Percentiles rank a stretch among this genome's conserved stretches.
Evolutionary conservation across 2,888 invertebrate species (phyloP).

Genomic region (Orthonevra nobilis): DNA sequence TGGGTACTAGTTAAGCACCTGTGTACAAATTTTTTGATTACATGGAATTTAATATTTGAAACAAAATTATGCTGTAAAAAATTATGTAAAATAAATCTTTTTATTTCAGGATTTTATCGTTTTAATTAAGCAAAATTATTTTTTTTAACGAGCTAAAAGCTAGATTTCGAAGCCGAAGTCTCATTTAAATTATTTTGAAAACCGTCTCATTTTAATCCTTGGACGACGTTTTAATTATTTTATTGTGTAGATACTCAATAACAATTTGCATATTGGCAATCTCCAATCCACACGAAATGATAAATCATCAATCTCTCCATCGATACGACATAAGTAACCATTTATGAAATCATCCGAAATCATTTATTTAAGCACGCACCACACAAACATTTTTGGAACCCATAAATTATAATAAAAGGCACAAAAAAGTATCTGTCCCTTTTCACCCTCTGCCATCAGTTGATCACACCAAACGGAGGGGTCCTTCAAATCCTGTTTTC

Average conservation of each 20-base stretch:
- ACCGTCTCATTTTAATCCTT: too few species aligned
- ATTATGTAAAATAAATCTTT: too few species aligned
- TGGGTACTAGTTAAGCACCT: too few species aligned
- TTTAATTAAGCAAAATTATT: too few species aligned
- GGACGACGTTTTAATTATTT: conserved; percentile 59
- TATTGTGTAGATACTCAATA: conserved; percentile 47
- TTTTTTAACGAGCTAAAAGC: too few species aligned
- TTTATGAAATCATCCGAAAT: conserved; percentile 60
- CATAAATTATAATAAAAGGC: conserved; percentile 56
- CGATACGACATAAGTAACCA: conserved; percentile 61
- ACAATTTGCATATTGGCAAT: conserved; percentile 52
- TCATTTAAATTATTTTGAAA: too few species aligned
- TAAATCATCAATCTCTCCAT: conserved; percentile 54
- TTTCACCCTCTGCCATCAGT: too few species aligned
- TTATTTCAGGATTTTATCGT: too few species aligned
- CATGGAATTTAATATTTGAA: too few species aligned
- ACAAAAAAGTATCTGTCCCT: conserved; percentile 11
- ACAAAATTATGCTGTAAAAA: too few species aligned
- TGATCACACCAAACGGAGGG: background rate
- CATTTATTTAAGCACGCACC: conserved; percentile 63
- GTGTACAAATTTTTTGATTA: too few species aligned
- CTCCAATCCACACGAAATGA: conserved; percentile 45
- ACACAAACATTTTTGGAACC: conserved; percentile 50
- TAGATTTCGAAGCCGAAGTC: too few species aligned
- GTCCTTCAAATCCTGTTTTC: conserved; percentile 47